Evolutionary conservation across 2,797 vertebrate genomes (phyloP).

Genomic region (Poecilia velifera): DNA sequence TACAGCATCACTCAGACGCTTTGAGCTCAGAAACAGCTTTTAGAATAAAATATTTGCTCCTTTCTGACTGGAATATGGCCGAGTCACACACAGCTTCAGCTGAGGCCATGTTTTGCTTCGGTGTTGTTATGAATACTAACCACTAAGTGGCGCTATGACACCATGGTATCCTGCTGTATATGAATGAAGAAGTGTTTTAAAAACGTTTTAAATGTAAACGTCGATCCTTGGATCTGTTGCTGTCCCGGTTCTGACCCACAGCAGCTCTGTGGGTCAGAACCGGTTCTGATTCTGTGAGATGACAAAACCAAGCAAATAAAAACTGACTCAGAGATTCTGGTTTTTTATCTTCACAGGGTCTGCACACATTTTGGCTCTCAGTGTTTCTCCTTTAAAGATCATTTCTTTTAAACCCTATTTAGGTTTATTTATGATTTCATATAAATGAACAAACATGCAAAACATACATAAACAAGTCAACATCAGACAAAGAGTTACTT

Average conservation of each 20-base stretch:
- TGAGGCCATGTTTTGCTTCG: neutral
- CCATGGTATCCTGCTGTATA: slow-evolving; percentile 13
- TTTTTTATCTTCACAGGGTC: neutral
- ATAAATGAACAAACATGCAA: too few species aligned
- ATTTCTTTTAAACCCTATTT: neutral
- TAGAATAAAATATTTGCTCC: neutral
- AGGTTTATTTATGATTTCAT: too few species aligned
- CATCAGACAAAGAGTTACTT: too few species aligned
- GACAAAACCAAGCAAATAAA: neutral
- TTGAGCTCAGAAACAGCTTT: neutral
- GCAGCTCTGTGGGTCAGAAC: neutral
- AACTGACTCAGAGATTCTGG: neutral
- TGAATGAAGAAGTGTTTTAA: neutral
- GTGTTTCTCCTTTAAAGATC: neutral
- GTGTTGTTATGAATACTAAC: slow-evolving; percentile 20
- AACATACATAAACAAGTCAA: too few species aligned
- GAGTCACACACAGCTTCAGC: neutral
- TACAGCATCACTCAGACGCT: too few species aligned
- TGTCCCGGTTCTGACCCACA: too few species aligned
- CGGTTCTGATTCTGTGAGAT: slow-evolving; percentile 8
- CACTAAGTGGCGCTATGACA: slow-evolving; percentile 59
- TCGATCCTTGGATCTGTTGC: neutral
- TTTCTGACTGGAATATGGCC: neutral
- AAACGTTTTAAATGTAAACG: neutral
- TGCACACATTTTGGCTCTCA: neutral